Evolutionary conservation across 2,888 invertebrate genomes (phyloP).

Genomic region (Anodontia alba): DNA sequence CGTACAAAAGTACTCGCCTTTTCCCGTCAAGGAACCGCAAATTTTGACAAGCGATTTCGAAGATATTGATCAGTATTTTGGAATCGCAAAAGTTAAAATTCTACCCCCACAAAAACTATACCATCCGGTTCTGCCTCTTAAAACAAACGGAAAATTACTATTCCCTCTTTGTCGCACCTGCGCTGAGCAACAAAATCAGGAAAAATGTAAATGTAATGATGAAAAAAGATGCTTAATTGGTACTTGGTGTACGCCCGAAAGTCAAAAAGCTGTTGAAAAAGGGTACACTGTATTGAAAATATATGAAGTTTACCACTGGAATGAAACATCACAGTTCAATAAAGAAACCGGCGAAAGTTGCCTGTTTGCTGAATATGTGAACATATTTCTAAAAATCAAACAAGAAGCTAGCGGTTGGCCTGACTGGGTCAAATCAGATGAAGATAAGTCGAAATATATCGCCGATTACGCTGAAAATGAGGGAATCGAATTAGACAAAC

Average conservation of each 20-base stretch:
- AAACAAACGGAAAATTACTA: constrained; percentile 29
- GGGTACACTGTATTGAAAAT: constrained; percentile 31
- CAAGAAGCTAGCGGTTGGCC: constrained; percentile 8
- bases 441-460: constrained; percentile 22
- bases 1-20: constrained; percentile 11
- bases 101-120: not conserved
- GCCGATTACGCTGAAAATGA: constrained; percentile 15
- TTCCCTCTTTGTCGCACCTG: constrained; percentile 32
- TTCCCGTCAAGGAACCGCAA: constrained; percentile 20
- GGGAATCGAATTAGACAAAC: constrained; percentile 15
- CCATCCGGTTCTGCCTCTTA: constrained; percentile 25
- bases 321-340: constrained; percentile 25
- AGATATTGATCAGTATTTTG: constrained; percentile 8
- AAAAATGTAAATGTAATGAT: constrained; percentile 5
- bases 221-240: constrained; percentile 17
- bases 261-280: constrained; percentile 24
- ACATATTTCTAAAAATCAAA: constrained; percentile 32
- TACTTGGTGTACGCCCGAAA: constrained; percentile 30
- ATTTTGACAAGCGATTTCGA: constrained; percentile 22
- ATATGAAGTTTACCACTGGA: constrained; percentile 42
- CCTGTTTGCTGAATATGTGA: constrained; percentile 23
- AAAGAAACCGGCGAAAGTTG: constrained; percentile 15
- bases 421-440: not conserved
- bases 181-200: not conserved
- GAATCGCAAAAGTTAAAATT: constrained; percentile 20